A percentile compares a stretch with the other conserved stretches of the same genome.
phyloP scores from a whole-genome alignment of 2,113 vertebrate species.

The Pterocles gutturalis region DNA sequence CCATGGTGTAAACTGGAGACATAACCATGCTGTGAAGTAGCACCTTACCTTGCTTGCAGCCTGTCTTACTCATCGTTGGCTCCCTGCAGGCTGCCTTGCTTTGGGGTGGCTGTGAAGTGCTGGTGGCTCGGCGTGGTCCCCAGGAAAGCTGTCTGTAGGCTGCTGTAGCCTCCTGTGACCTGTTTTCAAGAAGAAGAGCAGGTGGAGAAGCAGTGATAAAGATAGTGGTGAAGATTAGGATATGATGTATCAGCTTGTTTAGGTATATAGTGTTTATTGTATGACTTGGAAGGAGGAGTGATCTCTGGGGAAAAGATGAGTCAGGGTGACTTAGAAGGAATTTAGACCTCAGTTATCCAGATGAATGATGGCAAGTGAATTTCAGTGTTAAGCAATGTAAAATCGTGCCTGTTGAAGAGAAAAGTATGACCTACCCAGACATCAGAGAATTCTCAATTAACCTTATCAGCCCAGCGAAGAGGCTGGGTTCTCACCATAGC shows the following conservation, averaged over 20 bases:
- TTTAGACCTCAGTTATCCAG: background rate
- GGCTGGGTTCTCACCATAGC: background rate
- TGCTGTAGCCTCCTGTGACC: background rate
- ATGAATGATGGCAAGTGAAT: background rate
- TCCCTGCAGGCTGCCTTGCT: background rate
- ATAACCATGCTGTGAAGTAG: background rate
- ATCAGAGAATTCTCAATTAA: slow-evolving; percentile 24
- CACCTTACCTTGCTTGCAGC: background rate
- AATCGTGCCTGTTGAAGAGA: background rate
- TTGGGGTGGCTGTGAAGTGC: background rate
- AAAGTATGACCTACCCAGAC: background rate
- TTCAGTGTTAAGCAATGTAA: background rate
- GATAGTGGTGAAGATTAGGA: slow-evolving; percentile 9
- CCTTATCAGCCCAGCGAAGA: slow-evolving; percentile 17
- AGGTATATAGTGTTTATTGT: background rate
- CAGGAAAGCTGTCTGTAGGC: background rate
- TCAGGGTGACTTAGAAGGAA: background rate
- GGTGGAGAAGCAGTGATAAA: background rate
- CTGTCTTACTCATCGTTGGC: background rate
- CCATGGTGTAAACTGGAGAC: background rate
- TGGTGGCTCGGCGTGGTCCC: background rate
- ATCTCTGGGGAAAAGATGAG: background rate
- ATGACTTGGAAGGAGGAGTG: background rate
- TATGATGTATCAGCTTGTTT: slow-evolving; percentile 2
- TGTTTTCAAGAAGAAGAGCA: background rate